Conservation (phyloP, 2,113 vertebrate species). For the Acrocephalus kingi region DNA sequence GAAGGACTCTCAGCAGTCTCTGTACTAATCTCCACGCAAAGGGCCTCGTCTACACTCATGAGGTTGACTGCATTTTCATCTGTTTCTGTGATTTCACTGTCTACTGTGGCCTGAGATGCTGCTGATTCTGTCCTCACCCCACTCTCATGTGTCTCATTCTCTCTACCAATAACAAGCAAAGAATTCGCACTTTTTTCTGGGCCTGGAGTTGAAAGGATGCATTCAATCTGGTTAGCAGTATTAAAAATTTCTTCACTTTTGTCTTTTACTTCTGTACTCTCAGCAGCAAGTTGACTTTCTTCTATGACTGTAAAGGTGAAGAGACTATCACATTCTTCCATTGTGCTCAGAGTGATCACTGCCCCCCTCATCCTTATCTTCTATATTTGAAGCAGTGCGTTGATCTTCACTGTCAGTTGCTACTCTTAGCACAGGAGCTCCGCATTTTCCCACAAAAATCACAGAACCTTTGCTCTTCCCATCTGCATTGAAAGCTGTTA, state of each 20-base stretch:
- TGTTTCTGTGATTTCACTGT: background rate
- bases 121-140: background rate
- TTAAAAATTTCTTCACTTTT: background rate
- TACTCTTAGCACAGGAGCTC: constrained; percentile 36
- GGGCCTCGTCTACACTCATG: background rate
- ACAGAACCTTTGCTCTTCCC: background rate
- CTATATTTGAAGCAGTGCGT: background rate
- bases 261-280: background rate
- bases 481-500: background rate
- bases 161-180: background rate
- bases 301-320: background rate
- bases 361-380: background rate
- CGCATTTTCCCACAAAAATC: constrained; percentile 3
- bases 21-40: background rate
- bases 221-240: background rate
- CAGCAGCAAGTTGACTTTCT: background rate
- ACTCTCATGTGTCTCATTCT: background rate
- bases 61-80: background rate
- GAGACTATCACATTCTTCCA: constrained; percentile 8
- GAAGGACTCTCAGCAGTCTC: background rate
- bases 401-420: background rate
- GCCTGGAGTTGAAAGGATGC: background rate
- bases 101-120: background rate
- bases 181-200: background rate
- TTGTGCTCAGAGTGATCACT: background rate